Base-by-base conservation (phyloP, 2,888 invertebrate genomes). In the Lycaena phlaeas region DNA sequence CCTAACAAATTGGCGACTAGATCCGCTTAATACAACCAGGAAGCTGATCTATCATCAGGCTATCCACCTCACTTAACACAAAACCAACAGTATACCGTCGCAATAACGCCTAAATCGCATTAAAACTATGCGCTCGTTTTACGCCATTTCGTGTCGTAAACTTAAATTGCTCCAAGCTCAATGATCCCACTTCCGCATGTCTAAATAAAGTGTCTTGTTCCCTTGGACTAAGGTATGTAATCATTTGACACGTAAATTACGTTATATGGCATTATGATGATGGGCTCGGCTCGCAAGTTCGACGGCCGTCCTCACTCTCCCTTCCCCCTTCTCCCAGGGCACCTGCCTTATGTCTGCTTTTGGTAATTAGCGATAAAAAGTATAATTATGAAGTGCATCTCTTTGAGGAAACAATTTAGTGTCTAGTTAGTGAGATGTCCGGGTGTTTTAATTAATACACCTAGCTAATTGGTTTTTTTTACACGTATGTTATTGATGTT, bases 251-350 rank as follows among this genome's bases (percentile, higher is more conserved):
- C 18, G 2, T 36, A 45, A 38, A 36, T 42, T 40, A 54, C 47
- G 48, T 52, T 52, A 54, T 77, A 56, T 36, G 62, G 31, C 64
- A 36, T 61, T 72, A 45, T 44, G 31, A 44, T 36, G 46, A 39
- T 41, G 36, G 44, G 50, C 51, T 47, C 50, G 40, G 39, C 47
- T 52, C 51, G 61, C 54, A 71, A 64, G 79, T 74, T 82, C 78
- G 73, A 63, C 67, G 79, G 48, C 78, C 82, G 81, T 79, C 82
- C 81, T 82, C 81, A 79, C 68, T 68, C 68, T 63, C 65, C 62
- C 59, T n/a, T n/a, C 68, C 68, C 68, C 64, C 65, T 62, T 59
- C n/a, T n/a, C 50, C 48, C 50, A 40, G 51, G 55, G 61, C 64
- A 67, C 68, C 61, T 69, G 66, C 56, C 51, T 56, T 57, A 58